Evolutionary conservation across 2,113 vertebrate species (phyloP), one percentile per base, ranked within the genome.

Genomic region (Mirza zaza): DNA sequence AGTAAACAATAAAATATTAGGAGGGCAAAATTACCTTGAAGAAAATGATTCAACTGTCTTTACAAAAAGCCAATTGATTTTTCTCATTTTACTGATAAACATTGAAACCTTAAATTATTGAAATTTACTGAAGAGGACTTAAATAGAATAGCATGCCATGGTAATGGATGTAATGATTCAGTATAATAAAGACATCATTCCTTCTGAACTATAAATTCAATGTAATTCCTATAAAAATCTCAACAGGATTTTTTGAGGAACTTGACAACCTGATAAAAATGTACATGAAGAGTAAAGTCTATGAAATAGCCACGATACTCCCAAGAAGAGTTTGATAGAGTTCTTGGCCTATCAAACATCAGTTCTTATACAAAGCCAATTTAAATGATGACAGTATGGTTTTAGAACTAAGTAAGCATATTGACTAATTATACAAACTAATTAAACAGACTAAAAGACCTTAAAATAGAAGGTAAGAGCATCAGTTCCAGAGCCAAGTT

Each of bases 1-100:
- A 29, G 29, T 34, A 20, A 85, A 39, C 27, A 83, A 8, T n/a
- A 65, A 73, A 34, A 52, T 57, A 15, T 11, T 52, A 14, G 3
- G 57, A 90, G 34, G 52, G 57, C 70, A 77, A 42, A 89, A 14
- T 90, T 91, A 61, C 29, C 14, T 15, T 13, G 4, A 68, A 9
- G 36, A 52, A 89, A 96, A 87, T 12, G 0, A 94, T 23, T 79
- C 85, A 45, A 13, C 42, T 82, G 55, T 96, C 55, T 96, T 95
- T 92, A 50, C 17, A 73, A 73, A 87, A 73, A 20, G 7, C 12
- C 25, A 36, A 76, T 75, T 94, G 75, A 34, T 86, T 76, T 96
- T 86, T 79, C 67, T 63, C 67, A 75, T 93, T 95, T 90, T 94
- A 90, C 52, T 67, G 23, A 61, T 50, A 87, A 87, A 23, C 1